Base-by-base conservation (phyloP, 2,113 vertebrate genomes). In the Tricholaema leucomelas region DNA sequence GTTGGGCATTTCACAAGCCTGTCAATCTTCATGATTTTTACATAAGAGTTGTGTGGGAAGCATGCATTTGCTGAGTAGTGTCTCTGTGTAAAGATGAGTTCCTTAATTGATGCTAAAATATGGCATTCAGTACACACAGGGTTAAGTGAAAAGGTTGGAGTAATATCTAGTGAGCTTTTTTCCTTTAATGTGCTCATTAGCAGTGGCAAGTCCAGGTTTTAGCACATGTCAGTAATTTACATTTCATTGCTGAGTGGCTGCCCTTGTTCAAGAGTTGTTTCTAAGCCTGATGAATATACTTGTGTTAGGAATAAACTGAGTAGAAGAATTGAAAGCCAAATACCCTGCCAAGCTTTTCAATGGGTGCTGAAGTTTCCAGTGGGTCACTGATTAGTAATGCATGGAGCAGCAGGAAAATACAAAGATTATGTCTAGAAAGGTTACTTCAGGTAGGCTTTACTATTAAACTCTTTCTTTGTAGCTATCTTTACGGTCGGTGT, bases 161-260 rank as follows among this genome's bases (percentile, higher is more conserved):
- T 97, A 94, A 85, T 89, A 94, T 96, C 96, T 94, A 96, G 91
- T 85, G 74, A 96, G 92, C 92, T 92, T 95, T 96, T 97, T 95
- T 79, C 85, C 93, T 97, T 96, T 96, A 96, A 95, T 96, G 95
- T 96, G 96, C 97, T 98, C 97, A 97, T 98, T 97, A 98, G 97
- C 94, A 93, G 94, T 97, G 96, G 95, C 94, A 95, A 96, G 95
- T 97, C 91, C 91, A 96, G 94, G 90, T 97, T 97, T 97, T 95
- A 97, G 96, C 97, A 97, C 97, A 97, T 95, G 96, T 97, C 97
- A 94, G 96, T 97, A 97, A 97, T 98, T 98, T 97, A 97, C 97
- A 97, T 97, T 97, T 98, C 95, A 96, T 96, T 97, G 97, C 91
- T 85, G 93, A 97, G 97, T 97, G 96, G 88, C 95, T 93, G 96